Conservation (phyloP, 2,888 invertebrate species). For the Euclidia mi region DNA sequence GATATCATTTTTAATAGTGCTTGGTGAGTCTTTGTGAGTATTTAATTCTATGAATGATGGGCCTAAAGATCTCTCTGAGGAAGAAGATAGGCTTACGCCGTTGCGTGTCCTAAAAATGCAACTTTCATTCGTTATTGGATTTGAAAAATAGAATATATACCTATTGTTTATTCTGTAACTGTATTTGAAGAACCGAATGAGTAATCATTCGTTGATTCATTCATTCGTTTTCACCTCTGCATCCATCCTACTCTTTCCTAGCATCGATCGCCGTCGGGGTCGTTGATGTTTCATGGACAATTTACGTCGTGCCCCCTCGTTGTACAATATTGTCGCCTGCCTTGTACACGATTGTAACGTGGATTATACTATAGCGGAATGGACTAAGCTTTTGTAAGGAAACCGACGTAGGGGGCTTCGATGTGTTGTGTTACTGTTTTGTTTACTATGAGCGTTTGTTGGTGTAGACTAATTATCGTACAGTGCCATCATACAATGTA, state of each 20-base stretch:
- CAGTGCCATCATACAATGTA: no score
- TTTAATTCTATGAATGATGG: no score
- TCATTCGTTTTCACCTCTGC: constrained; percentile 23
- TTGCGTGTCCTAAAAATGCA: no score
- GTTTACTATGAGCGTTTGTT: background rate
- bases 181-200: no score
- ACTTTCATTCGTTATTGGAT: no score
- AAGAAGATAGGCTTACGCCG: no score
- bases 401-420: background rate
- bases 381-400: constrained; percentile 12
- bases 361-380: constrained; percentile 15
- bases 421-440: constrained; percentile 1
- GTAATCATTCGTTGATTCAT: constrained; percentile 2
- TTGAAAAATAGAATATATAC: no score
- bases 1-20: no score
- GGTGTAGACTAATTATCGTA: no score
- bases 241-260: constrained; percentile 27
- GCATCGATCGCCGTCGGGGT: constrained; percentile 40
- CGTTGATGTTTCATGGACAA: constrained; percentile 59
- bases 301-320: constrained; percentile 38
- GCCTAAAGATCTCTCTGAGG: no score
- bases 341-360: constrained; percentile 15
- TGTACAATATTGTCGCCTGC: constrained; percentile 41
- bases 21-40: no score
- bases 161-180: no score